Base-by-base conservation (phyloP, 2,888 invertebrate genomes). In the Melinaea menophilus region DNA sequence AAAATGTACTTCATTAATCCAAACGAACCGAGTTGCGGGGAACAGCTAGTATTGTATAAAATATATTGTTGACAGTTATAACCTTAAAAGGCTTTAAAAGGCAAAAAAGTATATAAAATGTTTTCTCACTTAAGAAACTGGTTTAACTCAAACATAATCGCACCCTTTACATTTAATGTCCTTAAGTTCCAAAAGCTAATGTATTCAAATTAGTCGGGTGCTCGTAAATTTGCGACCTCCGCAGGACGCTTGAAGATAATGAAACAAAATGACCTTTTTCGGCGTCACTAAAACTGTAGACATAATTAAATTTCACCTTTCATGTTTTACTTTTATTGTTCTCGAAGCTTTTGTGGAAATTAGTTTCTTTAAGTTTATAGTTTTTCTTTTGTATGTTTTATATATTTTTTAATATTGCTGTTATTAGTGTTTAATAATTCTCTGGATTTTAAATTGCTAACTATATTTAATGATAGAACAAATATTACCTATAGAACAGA, bases 171-270 rank as follows among this genome's bases (percentile, higher is more conserved):
- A 34, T 62, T 33, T 58, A 64, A 59, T 66, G 33, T 5, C n/a
- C 35, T 46, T 22, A 55, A 63, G 58, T 56, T 66, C 70, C 73
- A 71, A 73, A 74, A 70, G 69, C 75, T 75, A 78, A 82, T 81
- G 80, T 80, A 81, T 81, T 81, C 76, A 80, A 82, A 82, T 81
- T 76, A 78, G 73, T 74, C 70, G 68, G 68, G 69, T 65, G 62
- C 62, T 69, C 70, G 71, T 72, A 72, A 73, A 75, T 72, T 71
- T 47, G 65, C 64, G 69, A 71, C 69, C 69, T 69, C 73, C 64
- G 68, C 69, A 69, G 71, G 68, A 68, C 72, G 68, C 72, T 72
- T 71, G 66, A 69, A 71, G 73, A 74, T 73, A 77, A 76, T 75
- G 75, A 75, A 73, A 73, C 70, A 73, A 72, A 75, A 75, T 71